Percentiles rank a stretch among this genome's conserved stretches.
These are phyloP conservation scores for Cathartes aura DNA, from an alignment of 2,113 vertebrate species.

Conservation along the genomic window DNA sequence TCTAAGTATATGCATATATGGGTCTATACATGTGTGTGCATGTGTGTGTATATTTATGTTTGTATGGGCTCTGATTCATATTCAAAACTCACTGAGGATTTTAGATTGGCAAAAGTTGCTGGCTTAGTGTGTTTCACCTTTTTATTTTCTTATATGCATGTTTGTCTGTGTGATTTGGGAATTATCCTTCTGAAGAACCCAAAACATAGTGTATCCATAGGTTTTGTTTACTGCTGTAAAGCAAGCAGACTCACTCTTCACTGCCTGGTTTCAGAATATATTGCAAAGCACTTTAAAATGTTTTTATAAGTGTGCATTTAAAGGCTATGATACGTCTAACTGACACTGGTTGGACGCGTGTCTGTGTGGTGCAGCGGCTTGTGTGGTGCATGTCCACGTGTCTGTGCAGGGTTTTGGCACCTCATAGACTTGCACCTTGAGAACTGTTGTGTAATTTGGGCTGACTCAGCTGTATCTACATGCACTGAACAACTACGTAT, in stretches of 20 bases:
- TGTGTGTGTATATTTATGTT: not conserved
- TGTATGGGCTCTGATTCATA: not conserved
- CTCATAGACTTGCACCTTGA: not conserved
- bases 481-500: fast-evolving
- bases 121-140: not conserved
- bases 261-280: not conserved
- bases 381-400: fast-evolving
- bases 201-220: not conserved
- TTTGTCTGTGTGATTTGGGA: not conserved
- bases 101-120: not conserved
- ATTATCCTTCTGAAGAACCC: not conserved
- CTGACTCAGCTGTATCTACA: not conserved
- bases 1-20: not conserved
- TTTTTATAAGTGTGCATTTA: not conserved
- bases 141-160: not conserved
- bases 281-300: not conserved
- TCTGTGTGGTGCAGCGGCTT: fast-evolving
- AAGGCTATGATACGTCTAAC: fast-evolving
- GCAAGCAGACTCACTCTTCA: not conserved
- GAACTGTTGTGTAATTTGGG: not conserved
- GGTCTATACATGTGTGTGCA: not conserved
- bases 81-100: not conserved
- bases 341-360: not conserved
- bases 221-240: not conserved
- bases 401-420: not conserved